Percentiles rank a stretch among this genome's conserved stretches.
phyloP scores from a whole-genome alignment of 2,797 vertebrate genomes.

The Dermochelys coriacea region DNA sequence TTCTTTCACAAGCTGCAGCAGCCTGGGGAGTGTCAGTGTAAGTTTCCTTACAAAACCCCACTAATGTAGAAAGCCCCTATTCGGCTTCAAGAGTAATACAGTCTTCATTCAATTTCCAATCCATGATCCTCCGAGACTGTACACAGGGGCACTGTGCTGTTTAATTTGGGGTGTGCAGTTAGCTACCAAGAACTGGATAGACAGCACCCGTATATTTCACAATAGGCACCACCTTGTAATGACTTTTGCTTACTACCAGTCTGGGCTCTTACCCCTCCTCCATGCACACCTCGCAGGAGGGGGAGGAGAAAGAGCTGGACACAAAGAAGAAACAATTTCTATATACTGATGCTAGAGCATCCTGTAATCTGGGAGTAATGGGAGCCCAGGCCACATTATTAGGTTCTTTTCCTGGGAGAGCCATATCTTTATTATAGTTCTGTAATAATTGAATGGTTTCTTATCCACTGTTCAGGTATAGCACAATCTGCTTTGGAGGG shows the following conservation, averaged over 20 bases:
- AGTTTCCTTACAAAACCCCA: not conserved
- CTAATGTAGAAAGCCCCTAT: not conserved
- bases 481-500: not conserved
- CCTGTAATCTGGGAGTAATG: not conserved
- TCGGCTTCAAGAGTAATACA: not conserved
- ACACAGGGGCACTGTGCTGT: not conserved
- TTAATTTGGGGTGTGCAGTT: not conserved
- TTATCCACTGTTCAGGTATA: not conserved
- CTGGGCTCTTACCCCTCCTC: not conserved
- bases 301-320: not conserved
- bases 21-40: not conserved
- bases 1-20: not conserved
- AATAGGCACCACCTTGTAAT: not conserved
- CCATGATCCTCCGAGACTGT: not conserved
- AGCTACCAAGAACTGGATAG: slow-evolving; percentile 29
- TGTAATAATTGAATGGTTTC: not conserved
- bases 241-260: not conserved
- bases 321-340: not conserved
- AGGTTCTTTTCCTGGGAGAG: not conserved
- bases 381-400: accelerated
- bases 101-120: not conserved
- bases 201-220: not conserved
- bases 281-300: not conserved
- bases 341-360: not conserved
- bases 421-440: not conserved